Conservation (phyloP, 2,113 vertebrate species). For the Hypomesus transpacificus region DNA sequence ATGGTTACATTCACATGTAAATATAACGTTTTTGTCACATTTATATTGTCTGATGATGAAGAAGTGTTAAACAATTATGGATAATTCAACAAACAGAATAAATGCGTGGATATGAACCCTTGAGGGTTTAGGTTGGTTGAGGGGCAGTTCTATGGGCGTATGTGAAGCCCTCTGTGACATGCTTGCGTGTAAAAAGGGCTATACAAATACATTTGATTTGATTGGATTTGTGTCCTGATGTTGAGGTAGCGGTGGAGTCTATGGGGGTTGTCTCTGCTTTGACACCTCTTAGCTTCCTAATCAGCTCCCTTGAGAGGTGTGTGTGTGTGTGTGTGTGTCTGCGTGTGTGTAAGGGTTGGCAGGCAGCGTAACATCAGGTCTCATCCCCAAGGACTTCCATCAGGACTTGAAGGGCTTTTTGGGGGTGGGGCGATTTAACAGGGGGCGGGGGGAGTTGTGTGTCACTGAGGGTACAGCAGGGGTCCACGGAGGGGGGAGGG, state of each 20-base stretch:
- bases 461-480: neutral
- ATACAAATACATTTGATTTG: too few species aligned
- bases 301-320: constrained; percentile 55
- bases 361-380: neutral
- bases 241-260: neutral
- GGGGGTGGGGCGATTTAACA: too few species aligned
- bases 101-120: constrained; percentile 10
- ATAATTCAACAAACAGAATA: neutral
- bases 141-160: too few species aligned
- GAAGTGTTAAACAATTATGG: too few species aligned
- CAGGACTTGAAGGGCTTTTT: neutral
- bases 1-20: too few species aligned
- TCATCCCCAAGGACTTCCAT: neutral
- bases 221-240: constrained; percentile 1
- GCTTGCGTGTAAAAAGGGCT: too few species aligned
- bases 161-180: too few species aligned
- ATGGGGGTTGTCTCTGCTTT: constrained; percentile 23
- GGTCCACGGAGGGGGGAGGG: neutral
- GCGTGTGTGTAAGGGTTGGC: neutral
- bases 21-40: too few species aligned
- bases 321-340: neutral
- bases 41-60: too few species aligned
- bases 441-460: neutral
- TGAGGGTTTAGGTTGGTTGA: too few species aligned
- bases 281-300: constrained; percentile 55